A percentile compares a stretch with the other conserved stretches of the same genome.
phyloP scores from a whole-genome alignment of 2,888 invertebrate genomes.

The Aelia acuminata region DNA sequence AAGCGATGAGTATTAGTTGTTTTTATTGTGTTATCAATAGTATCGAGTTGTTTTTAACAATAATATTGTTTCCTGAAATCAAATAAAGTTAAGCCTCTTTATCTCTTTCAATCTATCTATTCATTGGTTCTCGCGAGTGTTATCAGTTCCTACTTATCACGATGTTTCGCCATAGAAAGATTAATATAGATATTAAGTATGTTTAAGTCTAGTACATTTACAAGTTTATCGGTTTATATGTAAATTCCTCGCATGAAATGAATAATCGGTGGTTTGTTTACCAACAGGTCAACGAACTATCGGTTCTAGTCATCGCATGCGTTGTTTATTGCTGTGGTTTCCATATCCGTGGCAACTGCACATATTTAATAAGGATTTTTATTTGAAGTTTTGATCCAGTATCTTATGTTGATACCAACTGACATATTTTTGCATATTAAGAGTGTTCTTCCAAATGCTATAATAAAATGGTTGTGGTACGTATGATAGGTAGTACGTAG shows the following conservation, averaged over 20 bases:
- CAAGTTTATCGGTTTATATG: background rate
- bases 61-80: background rate
- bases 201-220: background rate
- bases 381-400: background rate
- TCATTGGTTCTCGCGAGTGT: background rate
- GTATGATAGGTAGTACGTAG: background rate
- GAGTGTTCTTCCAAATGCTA: background rate
- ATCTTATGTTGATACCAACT: background rate
- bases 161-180: background rate
- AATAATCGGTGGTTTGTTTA: background rate
- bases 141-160: background rate
- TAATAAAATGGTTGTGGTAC: conserved; percentile 26
- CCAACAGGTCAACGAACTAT: background rate
- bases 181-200: background rate
- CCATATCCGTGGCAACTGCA: background rate
- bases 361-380: background rate
- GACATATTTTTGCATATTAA: background rate
- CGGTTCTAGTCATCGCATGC: background rate
- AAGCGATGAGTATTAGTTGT: background rate
- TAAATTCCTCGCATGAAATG: background rate
- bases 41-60: background rate
- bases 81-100: background rate
- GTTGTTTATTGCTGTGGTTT: conserved; percentile 9
- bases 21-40: background rate
- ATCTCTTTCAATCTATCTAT: background rate